Evolutionary conservation across 2,113 vertebrate genomes (phyloP), one percentile per base, ranked within the genome.

Genomic region (Sarotherodon lohbergeri): DNA sequence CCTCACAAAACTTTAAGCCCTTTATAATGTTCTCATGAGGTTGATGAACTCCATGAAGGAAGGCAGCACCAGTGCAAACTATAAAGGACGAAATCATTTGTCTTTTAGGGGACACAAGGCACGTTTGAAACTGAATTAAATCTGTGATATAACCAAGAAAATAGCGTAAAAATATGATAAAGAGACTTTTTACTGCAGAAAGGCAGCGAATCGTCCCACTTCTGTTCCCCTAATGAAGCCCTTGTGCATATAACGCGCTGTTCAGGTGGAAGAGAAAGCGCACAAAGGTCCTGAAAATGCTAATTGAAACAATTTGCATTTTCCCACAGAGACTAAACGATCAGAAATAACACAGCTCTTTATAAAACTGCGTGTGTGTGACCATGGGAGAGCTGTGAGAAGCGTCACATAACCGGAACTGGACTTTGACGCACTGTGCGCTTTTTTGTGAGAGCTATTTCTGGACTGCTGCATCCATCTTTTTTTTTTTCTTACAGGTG

Each of bases 351-450:
- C 83, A n/a, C 63, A 57, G 5, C 41, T n/a, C 9, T 83, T 34
- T 71, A 22, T 79, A 27, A 83, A 81, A 41, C 63, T 81, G 71
- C 43, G 0, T 50, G 71, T 76, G 71, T 76, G 55, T 85, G 84
- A 52, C 85, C 83, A 78, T 11, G 52, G n/a, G 4, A 61, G 80
- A 86, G 61, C 81, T 92, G 86, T 81, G 13, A 36, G 4, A 68
- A 10, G 85, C 87, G 61, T 91, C 87, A 91, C 6, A 12, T 10
- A 85, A 57, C 90, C 84, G 89, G 90, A 93, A 82, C 22, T 80
- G 84, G 66, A 90, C 89, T 90, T 93, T 94, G 89, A 93, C 93
- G 89, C 91, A 91, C 80, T 3, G 61, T 80, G 88, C 7, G 39
- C 6, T 43, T 54, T 90, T 68, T 41, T 27, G 29, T 13, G 73